Evolutionary conservation across 2,888 invertebrate genomes (phyloP), one percentile per base, ranked within the genome.

Genomic region (Thalpophila matura): DNA sequence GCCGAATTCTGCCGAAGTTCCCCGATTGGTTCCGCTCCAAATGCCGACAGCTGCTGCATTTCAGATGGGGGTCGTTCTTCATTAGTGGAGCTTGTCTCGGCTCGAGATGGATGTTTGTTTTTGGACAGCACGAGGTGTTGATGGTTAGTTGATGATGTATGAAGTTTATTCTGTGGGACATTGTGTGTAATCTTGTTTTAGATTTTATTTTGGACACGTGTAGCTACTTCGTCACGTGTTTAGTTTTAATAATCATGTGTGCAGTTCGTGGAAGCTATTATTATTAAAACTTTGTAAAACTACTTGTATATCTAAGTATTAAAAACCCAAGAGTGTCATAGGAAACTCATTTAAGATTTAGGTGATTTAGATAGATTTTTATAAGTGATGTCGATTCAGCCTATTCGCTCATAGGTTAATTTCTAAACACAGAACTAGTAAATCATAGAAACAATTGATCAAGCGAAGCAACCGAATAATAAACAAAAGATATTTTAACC

Each of bases 21-120:
- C 65, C 82, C 90, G 89, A 95, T 95, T 89, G 90, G 95, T 93
- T 93, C 91, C 92, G 94, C 92, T 91, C 91, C 90, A 88, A 89
- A 94, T 92, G 90, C 87, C 89, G 87, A 91, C 95, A 95, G 95
- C 95, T 95, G 95, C 93, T 92, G 88, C 84, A 84, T 92, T 94
- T 94, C 94, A 91, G 92, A 92, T 89, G 85, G 91, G 92, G 94
- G 91, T 87, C 86, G 87, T 90, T 93, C 92, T 94, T 95, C 94
- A 94, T 95, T 95, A 95, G 92, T 88, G 87, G 85, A 91, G 91
- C 94, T 95, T 94, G 94, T 95, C 94, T 93, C 89, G 81, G 77
- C 86, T 82, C 64, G 90, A 94, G 94, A 94, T 94, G 89, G 94
- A 94, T 95, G 94, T 94, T 94, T 93, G 93, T 94, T 94, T 93